phyloP scores from a whole-genome alignment of 2,113 vertebrate genomes.

The Takifugu bimaculatus region DNA sequence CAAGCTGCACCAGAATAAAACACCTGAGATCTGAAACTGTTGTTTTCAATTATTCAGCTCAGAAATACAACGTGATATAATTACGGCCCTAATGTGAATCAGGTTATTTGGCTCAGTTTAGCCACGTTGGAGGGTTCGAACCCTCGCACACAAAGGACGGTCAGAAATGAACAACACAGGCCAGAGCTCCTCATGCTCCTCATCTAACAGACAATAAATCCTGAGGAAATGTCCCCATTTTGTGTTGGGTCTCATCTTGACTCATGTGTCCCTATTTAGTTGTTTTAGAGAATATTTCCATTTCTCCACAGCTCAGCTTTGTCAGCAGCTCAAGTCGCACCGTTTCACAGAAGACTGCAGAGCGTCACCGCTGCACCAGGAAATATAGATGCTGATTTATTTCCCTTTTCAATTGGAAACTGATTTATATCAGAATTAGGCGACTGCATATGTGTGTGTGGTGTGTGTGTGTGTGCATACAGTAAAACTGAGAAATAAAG shows the following conservation, averaged over 20 bases:
- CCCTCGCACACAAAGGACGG: too few relatives aligned
- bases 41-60: too few relatives aligned
- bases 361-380: constrained; percentile 18
- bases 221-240: constrained; percentile 2
- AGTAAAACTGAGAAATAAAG: constrained; percentile 53
- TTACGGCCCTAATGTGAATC: too few relatives aligned
- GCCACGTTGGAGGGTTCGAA: too few relatives aligned
- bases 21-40: too few relatives aligned
- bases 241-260: not conserved
- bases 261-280: constrained; percentile 6
- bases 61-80: too few relatives aligned
- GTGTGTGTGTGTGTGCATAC: constrained; percentile 13
- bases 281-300: constrained; percentile 10
- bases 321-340: not conserved
- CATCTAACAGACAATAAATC: not conserved
- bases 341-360: constrained; percentile 16
- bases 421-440: constrained; percentile 64
- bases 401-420: constrained; percentile 42
- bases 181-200: too few relatives aligned
- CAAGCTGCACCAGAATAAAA: too few relatives aligned
- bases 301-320: constrained; percentile 6
- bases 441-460: constrained; percentile 17
- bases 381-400: constrained; percentile 46
- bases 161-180: not conserved
- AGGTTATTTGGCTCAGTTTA: too few relatives aligned